Evolutionary conservation across 2,888 invertebrate species (phyloP).

Genomic region (Eretmocerus hayati): DNA sequence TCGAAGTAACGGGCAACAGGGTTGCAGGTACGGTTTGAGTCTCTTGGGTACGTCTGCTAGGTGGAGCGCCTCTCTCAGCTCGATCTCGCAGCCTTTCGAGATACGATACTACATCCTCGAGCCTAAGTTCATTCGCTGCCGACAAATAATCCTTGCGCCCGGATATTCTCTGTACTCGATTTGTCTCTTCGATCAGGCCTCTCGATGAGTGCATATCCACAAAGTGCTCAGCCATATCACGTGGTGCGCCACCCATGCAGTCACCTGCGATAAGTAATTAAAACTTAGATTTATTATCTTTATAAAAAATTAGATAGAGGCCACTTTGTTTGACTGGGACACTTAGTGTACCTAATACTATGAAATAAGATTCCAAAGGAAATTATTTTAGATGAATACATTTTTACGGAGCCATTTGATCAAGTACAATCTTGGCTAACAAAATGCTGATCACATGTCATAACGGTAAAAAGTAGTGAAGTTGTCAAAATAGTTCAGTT

Average conservation of each 20-base stretch:
- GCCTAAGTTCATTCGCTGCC: slow-evolving; percentile 32
- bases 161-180: slow-evolving; percentile 4
- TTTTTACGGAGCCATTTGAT: too few relatives aligned
- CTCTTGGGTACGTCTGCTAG: slow-evolving; percentile 42
- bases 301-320: too few relatives aligned
- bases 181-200: slow-evolving; percentile 32
- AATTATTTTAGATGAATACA: too few relatives aligned
- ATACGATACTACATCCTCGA: slow-evolving; percentile 39
- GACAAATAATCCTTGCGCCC: slow-evolving; percentile 29
- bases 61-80: slow-evolving; percentile 40
- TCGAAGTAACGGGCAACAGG: slow-evolving; percentile 31
- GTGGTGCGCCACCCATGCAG: slow-evolving; percentile 38
- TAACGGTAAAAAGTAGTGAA: too few relatives aligned
- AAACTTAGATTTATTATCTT: too few relatives aligned
- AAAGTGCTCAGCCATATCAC: slow-evolving; percentile 42
- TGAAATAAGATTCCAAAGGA: too few relatives aligned
- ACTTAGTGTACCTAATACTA: too few relatives aligned
- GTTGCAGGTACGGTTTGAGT: slow-evolving; percentile 41
- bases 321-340: too few relatives aligned
- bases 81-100: slow-evolving; percentile 40
- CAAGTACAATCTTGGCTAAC: too few relatives aligned
- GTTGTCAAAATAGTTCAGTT: too few relatives aligned
- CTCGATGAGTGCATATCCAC: slow-evolving; percentile 40
- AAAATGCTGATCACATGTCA: too few relatives aligned
- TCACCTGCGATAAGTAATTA: too few relatives aligned